Base-by-base conservation (phyloP, 2,888 invertebrate genomes). In the Callosobruchus maculatus region DNA sequence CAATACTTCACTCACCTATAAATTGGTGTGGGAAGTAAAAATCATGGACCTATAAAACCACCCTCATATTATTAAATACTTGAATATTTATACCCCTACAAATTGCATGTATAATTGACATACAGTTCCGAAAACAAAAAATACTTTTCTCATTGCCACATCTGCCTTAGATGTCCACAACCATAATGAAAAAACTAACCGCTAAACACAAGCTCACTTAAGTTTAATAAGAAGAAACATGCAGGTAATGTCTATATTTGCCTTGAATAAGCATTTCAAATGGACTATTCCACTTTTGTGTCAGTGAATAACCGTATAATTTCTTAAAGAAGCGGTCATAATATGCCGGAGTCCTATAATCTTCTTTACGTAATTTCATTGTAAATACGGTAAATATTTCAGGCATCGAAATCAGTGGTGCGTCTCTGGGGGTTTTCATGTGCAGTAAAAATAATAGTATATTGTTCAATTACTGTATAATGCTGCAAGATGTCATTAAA, bases 351-450 rank as follows among this genome's bases (percentile, higher is more conserved):
- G 21, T 68, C 21, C 22, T 68, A 68, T 68, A 68, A 68, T 68
- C 1, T 18, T 9, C 20, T 22, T 49, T 18, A 49, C 13, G 49
- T 49, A 49, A 49, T 49, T 49, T 3, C 13, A 9, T 18, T 68
- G 67, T 67, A 68, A 68, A 68, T 68, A 68, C 68, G 26, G 31
- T 30, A 31, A 71, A 71, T 71, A 22, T 31, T 22, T 31, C 13
- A 71, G 26, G 5, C 20, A 13, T 20, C 18, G 3, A 2, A 21
- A n/a, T 21, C 20, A n/a, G 26, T 22, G 69, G 69, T 13, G 21
- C 13, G 4, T 21, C 70, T 18, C 26, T 4, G 4, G 21, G 22
- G 22, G 21, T 21, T n/a, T n/a, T n/a, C n/a, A n/a, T n/a, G n/a
- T n/a, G n/a, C n/a, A n/a, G n/a, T n/a, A n/a, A n/a, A n/a, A n/a